These are phyloP conservation scores for Vultur gryphus DNA, from an alignment of 2,797 vertebrate genomes.

Conservation along the genomic window DNA sequence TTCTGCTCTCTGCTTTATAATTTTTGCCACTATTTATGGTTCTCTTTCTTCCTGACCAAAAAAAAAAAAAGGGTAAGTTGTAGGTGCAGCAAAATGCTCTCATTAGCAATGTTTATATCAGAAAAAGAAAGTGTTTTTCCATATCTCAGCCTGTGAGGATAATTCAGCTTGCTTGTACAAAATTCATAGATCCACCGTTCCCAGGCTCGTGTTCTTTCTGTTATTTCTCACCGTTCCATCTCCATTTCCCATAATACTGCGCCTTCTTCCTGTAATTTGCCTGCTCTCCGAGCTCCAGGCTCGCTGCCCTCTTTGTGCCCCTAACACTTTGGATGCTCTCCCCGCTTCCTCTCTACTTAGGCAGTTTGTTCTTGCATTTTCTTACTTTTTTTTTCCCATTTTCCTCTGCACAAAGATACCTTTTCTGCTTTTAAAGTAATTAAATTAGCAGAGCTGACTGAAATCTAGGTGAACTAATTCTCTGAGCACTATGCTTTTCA, in stretches of 20 bases:
- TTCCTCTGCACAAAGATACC: neutral
- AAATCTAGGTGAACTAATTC: neutral
- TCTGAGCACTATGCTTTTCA: neutral
- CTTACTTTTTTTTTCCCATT: neutral
- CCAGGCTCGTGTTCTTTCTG: neutral
- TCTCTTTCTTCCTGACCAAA: neutral
- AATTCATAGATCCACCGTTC: neutral
- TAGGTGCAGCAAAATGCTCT: neutral
- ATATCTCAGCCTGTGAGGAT: neutral
- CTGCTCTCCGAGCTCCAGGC: neutral
- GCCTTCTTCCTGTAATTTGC: neutral
- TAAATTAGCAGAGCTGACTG: slow-evolving; percentile 1
- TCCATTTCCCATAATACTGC: neutral
- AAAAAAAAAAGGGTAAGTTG: neutral
- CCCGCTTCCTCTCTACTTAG: neutral
- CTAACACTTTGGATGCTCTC: neutral
- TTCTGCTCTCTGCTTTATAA: neutral
- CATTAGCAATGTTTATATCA: neutral
- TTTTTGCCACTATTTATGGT: neutral
- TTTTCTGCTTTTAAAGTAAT: slow-evolving; percentile 7
- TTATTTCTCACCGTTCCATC: neutral
- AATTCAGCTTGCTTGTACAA: neutral
- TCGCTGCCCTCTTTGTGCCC: neutral
- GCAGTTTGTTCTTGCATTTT: neutral
- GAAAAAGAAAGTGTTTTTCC: neutral